Evolutionary conservation across 2,113 vertebrate genomes (phyloP).

Genomic region (Alligator mississippiensis): DNA sequence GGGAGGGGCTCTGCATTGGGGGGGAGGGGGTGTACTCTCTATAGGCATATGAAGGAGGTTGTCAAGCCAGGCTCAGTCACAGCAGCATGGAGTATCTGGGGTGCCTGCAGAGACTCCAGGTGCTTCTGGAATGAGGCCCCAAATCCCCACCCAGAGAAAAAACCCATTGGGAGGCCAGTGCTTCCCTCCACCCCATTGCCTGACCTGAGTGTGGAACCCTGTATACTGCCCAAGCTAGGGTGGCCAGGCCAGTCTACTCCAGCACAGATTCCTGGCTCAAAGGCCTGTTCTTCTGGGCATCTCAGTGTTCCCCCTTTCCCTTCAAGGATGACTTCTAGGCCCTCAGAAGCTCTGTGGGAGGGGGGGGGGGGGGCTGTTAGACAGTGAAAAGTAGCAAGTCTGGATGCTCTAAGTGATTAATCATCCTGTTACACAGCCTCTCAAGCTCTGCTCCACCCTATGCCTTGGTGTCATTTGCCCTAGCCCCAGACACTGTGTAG

Average conservation of each 20-base stretch:
- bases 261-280: neutral
- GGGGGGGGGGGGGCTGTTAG: neutral
- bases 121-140: neutral
- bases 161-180: neutral
- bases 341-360: neutral
- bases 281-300: neutral
- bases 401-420: neutral
- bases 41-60: neutral
- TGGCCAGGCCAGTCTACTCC: neutral
- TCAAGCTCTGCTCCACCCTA: neutral
- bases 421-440: neutral
- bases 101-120: neutral
- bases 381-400: neutral
- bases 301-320: neutral
- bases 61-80: neutral
- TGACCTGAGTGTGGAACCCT: neutral
- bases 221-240: neutral
- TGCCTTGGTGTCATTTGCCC: neutral
- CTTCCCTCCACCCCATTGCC: neutral
- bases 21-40: neutral
- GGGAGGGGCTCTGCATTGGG: neutral
- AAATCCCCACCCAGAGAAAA: neutral
- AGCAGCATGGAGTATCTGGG: neutral
- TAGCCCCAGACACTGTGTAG: neutral
- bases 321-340: neutral